Evolutionary conservation across 2,113 vertebrate species (phyloP), one percentile per base, ranked within the genome.

Genomic region (Strigops habroptila): DNA sequence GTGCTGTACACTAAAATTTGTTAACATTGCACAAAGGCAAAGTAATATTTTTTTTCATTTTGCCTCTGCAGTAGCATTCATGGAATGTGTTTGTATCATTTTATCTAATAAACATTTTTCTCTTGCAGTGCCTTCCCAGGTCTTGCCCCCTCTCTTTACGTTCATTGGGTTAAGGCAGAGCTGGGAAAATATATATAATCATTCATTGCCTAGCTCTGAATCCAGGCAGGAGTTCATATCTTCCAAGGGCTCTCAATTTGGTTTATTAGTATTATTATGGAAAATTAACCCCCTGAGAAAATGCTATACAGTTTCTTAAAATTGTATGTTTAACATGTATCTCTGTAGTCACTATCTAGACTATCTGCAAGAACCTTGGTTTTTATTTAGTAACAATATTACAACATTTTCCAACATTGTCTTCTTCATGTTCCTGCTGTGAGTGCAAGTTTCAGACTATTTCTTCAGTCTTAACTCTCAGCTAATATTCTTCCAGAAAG

Each of bases 231-330:
- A 86, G 19, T 88, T 92, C 41, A 65, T 28, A 37, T 30, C 19
- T 83, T 92, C 25, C 64, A 81, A 70, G 51, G 48, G 22, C 14
- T 93, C 41, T 81, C 25, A 65, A 23, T 81, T 70, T 52, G 30
- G 37, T 92, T 95, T 88, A 88, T 93, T 92, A 19, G 49, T 95
- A 78, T 77, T 88, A 65, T 95, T 88, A 78, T 12, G 28, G 67
- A 37, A 94, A 90, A 83, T 74, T 83, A 86, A 90, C 12, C 41
- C 70, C 60, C 82, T 88, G 64, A 77, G 79, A 92, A 96, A 88
- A 94, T 81, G 12, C 31, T 55, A 60, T 68, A 43, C 22, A 24
- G 3, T 82, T 94, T 85, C 82, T 64, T 76, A 49, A 93, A 91
- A 82, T 4, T 73, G 18, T 90, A 15, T 79, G 69, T 85, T 90